Percentiles rank a stretch among this genome's conserved stretches.
Evolutionary conservation across 2,888 invertebrate species (phyloP).

Genomic region (Nowickia ferox): DNA sequence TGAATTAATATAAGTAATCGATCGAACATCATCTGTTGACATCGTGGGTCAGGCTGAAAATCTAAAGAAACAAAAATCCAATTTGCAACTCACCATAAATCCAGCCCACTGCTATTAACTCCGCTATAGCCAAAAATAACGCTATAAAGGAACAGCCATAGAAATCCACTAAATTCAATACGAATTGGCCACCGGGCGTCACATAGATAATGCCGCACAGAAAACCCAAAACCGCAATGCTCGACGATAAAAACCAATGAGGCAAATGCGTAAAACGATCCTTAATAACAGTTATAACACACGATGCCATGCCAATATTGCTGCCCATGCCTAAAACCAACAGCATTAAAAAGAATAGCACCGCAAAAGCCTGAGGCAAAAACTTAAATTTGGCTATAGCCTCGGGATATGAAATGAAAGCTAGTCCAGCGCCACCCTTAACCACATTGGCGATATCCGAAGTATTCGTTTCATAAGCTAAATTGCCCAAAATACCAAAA

Average conservation of each 20-base stretch:
- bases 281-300: conserved; percentile 83
- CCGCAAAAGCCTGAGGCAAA: conserved; percentile 85
- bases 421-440: conserved; percentile 90
- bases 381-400: conserved; percentile 85
- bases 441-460: conserved; percentile 87
- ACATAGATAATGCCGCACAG: conserved; percentile 86
- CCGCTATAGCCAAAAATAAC: conserved; percentile 87
- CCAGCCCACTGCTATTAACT: conserved; percentile 89
- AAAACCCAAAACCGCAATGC: conserved; percentile 84
- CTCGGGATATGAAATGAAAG: conserved; percentile 89
- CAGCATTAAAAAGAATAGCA: conserved; percentile 85
- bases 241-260: conserved; percentile 84
- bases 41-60: too few species aligned
- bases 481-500: conserved; percentile 92
- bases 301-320: conserved; percentile 83
- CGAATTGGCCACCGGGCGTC: conserved; percentile 89
- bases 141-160: conserved; percentile 91
- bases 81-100: conserved; percentile 86
- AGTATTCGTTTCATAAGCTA: conserved; percentile 87
- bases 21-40: too few species aligned
- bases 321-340: conserved; percentile 84
- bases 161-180: conserved; percentile 88
- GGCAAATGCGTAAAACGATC: conserved; percentile 83
- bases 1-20: too few species aligned
- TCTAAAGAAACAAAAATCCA: too few species aligned